Evolutionary conservation across 2,797 vertebrate species (phyloP), one percentile per base, ranked within the genome.

Genomic region (Chrysolophus pictus): DNA sequence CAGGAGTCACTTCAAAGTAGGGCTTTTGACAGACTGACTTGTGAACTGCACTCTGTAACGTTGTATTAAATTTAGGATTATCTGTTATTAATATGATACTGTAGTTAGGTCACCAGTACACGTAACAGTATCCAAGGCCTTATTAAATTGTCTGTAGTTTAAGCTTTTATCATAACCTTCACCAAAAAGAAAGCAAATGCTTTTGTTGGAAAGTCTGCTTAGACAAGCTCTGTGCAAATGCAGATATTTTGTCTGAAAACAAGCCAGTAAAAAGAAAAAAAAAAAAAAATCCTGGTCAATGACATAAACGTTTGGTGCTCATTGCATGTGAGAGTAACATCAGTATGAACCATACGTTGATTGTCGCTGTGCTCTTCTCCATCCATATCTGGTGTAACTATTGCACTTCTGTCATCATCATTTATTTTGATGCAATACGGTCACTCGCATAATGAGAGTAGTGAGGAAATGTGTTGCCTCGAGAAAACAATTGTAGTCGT

Each of bases 331-430:
- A 11, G 22, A 62, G 41, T 82, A 60, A 39, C 29, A 23, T 47
- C 10, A 35, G 6, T 64, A n/a, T 65, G 59, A 33, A 62, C 62
- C 3, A 14, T 26, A 41, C 0, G 13, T 59, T 15, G 21, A 12
- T 62, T 73, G 39, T 64, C 15, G 33, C 35, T 47, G 3, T 63
- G 8, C 44, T 83, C 14, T 82, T 77, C 44, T 84, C 11, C 13
- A 56, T 81, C 41, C 0, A 0, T 77, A 71, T 33, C n/a, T 73
- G 41, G 15, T 2, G 1, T 55, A 80, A 74, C 26, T 49, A 14
- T 47, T 68, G 21, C 84, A 83, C 6, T 62, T 62, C 9, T 74
- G 18, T 19, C 10, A 7, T 10, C 64, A 5, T n/a, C 0, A 18
- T 53, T 76, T 78, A 13, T 81, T 74, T 88, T 60, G 35, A 37